Evolutionary conservation across 2,888 invertebrate genomes (phyloP).

Genomic region (Sussaba pulchella): DNA sequence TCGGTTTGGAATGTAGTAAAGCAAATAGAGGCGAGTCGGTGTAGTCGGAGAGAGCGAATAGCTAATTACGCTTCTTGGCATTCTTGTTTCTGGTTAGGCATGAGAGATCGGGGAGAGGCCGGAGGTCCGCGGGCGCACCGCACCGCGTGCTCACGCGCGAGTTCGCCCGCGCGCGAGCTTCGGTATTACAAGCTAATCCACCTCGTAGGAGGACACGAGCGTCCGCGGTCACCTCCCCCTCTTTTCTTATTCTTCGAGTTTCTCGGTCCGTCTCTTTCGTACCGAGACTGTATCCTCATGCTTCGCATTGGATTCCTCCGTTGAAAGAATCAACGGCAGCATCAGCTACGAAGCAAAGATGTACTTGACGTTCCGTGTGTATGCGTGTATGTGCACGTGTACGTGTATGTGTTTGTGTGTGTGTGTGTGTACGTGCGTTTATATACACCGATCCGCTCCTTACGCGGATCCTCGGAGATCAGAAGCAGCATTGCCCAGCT

Average conservation of each 20-base stretch:
- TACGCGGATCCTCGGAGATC: conserved; percentile 48
- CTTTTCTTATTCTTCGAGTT: conserved; percentile 32
- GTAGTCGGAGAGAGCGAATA: conserved; percentile 74
- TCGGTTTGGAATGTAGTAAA: conserved; percentile 66
- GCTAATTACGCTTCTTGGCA: conserved; percentile 83
- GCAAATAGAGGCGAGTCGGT: conserved; percentile 55
- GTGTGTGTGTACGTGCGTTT: not conserved
- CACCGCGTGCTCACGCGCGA: conserved; percentile 57
- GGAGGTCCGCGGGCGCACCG: conserved; percentile 46
- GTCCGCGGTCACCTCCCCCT: conserved; percentile 79
- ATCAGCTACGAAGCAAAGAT: conserved; percentile 1
- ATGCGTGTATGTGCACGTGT: not conserved
- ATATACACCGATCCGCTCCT: conserved; percentile 46
- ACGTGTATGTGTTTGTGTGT: not conserved
- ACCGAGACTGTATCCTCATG: conserved; percentile 38
- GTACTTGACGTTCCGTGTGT: conserved; percentile 13
- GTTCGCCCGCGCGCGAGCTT: conserved; percentile 56
- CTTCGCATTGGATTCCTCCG: conserved; percentile 58
- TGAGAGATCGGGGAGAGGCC: conserved; percentile 53
- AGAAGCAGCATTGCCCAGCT: conserved; percentile 48
- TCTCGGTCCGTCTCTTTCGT: conserved; percentile 33
- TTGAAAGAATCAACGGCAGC: conserved; percentile 29
- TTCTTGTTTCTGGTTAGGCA: conserved; percentile 83
- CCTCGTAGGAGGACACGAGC: conserved; percentile 83
- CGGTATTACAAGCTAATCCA: conserved; percentile 81